phyloP scores from a whole-genome alignment of 2,888 invertebrate genomes.

The Tanypteryx hageni region DNA sequence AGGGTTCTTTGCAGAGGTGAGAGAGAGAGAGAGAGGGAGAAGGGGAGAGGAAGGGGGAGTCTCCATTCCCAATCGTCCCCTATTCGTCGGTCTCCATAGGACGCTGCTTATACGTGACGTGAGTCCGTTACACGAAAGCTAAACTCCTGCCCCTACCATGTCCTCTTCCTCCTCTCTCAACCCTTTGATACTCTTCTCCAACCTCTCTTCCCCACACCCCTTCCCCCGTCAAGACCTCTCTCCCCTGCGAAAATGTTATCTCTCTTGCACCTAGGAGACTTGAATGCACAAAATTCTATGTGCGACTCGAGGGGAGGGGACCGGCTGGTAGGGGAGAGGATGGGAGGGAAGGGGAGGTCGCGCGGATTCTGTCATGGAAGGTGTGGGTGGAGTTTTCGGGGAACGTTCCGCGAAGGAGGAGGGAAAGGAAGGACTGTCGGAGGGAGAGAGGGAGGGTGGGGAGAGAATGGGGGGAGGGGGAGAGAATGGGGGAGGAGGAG shows the following conservation, averaged over 20 bases:
- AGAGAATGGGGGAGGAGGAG: not conserved
- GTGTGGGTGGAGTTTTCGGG: too few species aligned
- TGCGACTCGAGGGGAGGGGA: not conserved
- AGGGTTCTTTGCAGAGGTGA: too few species aligned
- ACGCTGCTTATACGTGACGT: conserved; percentile 19
- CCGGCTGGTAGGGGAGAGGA: not conserved
- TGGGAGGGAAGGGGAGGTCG: too few species aligned
- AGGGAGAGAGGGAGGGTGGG: not conserved
- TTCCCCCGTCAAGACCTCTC: not conserved
- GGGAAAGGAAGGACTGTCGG: not conserved
- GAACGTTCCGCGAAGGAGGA: not conserved
- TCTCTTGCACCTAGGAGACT: not conserved
- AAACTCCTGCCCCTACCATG: not conserved
- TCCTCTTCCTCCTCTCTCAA: not conserved
- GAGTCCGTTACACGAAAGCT: conserved; percentile 2
- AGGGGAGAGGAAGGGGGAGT: not conserved
- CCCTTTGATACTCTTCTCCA: not conserved
- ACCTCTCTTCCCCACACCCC: not conserved
- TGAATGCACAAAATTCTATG: conserved; percentile 22
- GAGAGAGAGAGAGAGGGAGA: not conserved
- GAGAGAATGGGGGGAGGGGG: not conserved
- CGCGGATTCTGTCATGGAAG: too few species aligned
- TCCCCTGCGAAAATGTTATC: not conserved
- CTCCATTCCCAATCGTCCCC: conserved; percentile 7
- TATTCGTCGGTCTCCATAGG: conserved; percentile 30